Base-by-base conservation (phyloP, 1,140 invertebrate genomes). In the Dermatophagoides farinae region DNA sequence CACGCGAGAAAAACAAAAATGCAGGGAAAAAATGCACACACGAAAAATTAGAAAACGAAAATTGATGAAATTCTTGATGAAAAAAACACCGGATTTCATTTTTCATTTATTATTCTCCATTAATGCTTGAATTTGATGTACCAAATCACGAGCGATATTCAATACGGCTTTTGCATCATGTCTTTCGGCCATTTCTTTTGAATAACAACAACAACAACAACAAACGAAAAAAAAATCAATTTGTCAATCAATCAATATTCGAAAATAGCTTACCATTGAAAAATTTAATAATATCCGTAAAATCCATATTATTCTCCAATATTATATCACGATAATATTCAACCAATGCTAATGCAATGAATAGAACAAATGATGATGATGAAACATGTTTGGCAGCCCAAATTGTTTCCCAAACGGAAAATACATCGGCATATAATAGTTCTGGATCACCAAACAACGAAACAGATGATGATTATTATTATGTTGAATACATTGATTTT, bases 221-320 rank as follows among this genome's bases (percentile, higher is more conserved):
- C 12, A 52, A 46, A 31, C 31, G 8, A 31, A 31, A 2, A 31
- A 31, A 5, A 10, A 5, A 44, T 44, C 14, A 44, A 2, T 44
- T 44, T 44, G 43, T 20, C n/a, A n/a, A n/a, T n/a, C n/a, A n/a
- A 44, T 20, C 20, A 59, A 44, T 11, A 58, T 14, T 16, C 0
- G 5, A 62, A 10, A 31, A 2, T 22, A 14, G 62, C 72, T 74
- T 73, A 90, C 88, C 88, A 75, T 95, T 95, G 69, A 93, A 95
- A 73, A 95, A 96, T 71, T 92, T 93, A 68, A 96, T 96, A 65
- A 95, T 90, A 72, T 96, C 91, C 0, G 90, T 95, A 71, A 93
- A 95, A 71, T 95, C 89, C 88, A 96, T 95, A 65, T 84, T 81
- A 73, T 95, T 93, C 61, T 86, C 84, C 40, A 96, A 74, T 44